Evolutionary conservation across 2,888 invertebrate genomes (phyloP).

Genomic region (Myopa tessellatipennis): DNA sequence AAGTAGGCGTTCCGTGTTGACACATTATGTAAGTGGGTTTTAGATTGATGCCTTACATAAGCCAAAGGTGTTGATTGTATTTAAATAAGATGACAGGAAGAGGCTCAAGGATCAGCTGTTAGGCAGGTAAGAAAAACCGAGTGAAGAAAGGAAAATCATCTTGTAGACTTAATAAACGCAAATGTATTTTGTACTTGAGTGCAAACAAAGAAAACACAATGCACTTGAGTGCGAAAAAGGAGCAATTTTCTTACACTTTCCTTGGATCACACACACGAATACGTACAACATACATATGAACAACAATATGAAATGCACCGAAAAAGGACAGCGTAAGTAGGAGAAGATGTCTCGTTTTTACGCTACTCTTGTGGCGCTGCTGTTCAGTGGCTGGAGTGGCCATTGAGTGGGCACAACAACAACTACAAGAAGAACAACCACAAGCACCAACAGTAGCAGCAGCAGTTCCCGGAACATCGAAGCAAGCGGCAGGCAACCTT

Average conservation of each 20-base stretch:
- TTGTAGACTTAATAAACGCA: not conserved
- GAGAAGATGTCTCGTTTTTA: not conserved
- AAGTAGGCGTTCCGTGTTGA: constrained; percentile 50
- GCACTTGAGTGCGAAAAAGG: constrained; percentile 20
- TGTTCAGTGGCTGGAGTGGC: constrained; percentile 18
- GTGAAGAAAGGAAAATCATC: not conserved
- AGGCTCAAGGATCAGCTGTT: constrained; percentile 12
- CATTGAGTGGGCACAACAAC: constrained; percentile 10
- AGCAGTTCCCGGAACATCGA: not conserved
- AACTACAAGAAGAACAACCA: not conserved
- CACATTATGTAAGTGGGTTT: constrained; percentile 38
- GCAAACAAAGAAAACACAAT: not conserved
- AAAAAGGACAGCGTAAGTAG: not conserved
- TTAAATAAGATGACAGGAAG: not conserved
- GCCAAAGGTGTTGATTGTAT: not conserved
- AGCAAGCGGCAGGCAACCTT: not conserved
- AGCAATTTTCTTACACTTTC: constrained; percentile 20
- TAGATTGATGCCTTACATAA: not conserved
- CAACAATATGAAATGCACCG: not conserved
- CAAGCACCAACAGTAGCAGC: not conserved
- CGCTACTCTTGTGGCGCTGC: not conserved
- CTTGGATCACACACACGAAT: not conserved
- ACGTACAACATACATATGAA: not conserved
- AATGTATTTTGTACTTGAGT: not conserved
- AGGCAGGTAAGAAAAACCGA: not conserved